Evolutionary conservation across 2,113 vertebrate genomes (phyloP).

Genomic region (Campylomormyrus tamandua): DNA sequence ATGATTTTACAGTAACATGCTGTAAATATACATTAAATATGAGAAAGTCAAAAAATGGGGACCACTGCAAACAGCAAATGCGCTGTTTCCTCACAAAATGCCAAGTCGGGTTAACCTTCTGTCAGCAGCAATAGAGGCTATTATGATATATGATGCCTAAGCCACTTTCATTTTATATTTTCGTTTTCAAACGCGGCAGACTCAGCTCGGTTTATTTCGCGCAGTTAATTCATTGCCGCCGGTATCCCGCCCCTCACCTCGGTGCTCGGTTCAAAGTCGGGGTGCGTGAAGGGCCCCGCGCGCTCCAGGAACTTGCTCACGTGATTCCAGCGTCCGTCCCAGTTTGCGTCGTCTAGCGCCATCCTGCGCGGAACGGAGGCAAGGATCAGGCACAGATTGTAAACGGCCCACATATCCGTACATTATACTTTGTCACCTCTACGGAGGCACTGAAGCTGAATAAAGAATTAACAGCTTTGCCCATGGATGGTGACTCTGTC

Average conservation of each 20-base stretch:
- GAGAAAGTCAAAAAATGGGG: neutral
- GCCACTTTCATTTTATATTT: neutral
- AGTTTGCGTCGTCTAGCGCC: constrained; percentile 93
- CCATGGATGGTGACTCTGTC: neutral
- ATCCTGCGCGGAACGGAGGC: constrained; percentile 82
- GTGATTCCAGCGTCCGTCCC: constrained; percentile 96
- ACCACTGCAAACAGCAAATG: neutral
- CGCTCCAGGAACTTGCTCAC: constrained; percentile 94
- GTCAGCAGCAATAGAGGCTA: neutral
- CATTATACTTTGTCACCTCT: too few relatives aligned
- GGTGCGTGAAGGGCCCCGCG: constrained; percentile 93
- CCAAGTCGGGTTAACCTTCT: neutral
- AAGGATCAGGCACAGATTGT: constrained; percentile 33
- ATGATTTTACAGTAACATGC: neutral
- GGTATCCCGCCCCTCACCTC: constrained; percentile 67
- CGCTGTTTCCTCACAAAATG: neutral
- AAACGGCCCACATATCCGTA: constrained; percentile 54
- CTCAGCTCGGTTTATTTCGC: neutral
- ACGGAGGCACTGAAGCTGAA: too few relatives aligned
- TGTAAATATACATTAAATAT: neutral
- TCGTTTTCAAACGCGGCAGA: neutral
- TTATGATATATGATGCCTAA: neutral
- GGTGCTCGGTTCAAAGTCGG: constrained; percentile 93
- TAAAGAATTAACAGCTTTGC: neutral
- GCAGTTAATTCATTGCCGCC: neutral